These are phyloP conservation scores for Procambarus clarkii DNA, from an alignment of 1,140 invertebrate genomes.

Conservation along the genomic window DNA sequence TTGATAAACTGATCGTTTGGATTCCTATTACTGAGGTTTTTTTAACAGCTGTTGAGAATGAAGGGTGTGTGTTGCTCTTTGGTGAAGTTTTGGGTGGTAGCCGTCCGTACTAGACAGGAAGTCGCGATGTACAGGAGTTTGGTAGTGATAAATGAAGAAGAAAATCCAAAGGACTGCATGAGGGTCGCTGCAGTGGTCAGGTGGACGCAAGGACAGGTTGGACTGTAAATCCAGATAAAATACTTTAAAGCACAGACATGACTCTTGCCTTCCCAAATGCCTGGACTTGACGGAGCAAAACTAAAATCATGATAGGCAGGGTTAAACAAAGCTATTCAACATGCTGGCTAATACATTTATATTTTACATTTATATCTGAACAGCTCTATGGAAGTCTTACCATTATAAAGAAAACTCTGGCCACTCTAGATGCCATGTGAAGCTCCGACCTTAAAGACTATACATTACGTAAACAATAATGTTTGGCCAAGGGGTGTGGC, in stretches of 20 bases:
- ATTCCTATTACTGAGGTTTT: background rate
- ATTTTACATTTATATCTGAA: background rate
- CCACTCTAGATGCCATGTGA: background rate
- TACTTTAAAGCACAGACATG: background rate
- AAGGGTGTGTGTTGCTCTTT: background rate
- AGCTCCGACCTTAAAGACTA: background rate
- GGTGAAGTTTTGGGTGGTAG: background rate
- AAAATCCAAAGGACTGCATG: conserved; percentile 19
- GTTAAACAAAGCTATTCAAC: background rate
- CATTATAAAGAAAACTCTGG: background rate
- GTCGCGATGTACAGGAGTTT: conserved; percentile 2
- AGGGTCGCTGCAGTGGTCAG: conserved; percentile 8
- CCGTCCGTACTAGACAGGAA: background rate
- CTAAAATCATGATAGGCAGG: background rate
- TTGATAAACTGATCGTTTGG: background rate
- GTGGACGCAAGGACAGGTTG: conserved; percentile 14
- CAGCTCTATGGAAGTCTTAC: background rate
- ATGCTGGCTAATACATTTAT: background rate
- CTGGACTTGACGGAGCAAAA: background rate
- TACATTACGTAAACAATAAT: too few species aligned
- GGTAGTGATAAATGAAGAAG: conserved; percentile 5
- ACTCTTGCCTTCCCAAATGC: background rate
- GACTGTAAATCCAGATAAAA: conserved; percentile 18
- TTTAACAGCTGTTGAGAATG: background rate
- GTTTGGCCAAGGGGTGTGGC: too few species aligned